Evolutionary conservation across 2,113 vertebrate species (phyloP), one percentile per base, ranked within the genome.

Genomic region (Rhagologus leucostigma): DNA sequence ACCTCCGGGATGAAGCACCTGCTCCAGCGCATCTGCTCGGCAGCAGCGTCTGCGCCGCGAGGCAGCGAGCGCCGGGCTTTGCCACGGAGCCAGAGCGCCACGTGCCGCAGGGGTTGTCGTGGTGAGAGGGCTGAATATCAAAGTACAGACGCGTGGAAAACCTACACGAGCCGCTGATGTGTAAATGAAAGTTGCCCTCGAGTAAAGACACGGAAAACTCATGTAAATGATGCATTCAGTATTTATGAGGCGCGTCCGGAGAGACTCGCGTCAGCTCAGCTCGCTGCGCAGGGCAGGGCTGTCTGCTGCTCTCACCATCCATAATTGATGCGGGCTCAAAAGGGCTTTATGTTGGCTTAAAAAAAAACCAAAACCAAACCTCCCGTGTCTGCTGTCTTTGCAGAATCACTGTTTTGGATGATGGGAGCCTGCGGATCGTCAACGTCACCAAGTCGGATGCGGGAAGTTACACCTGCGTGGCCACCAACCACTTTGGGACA

Each of bases 401-500:
- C 98, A 99, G 99, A 93, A 96, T 99, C 91, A 98, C 97, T 1
- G 68, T 99, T 47, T 77, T 99, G 97, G 98, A 99, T 6, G 99
- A 98, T 13, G 99, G 99, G 39, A 99, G 98, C 93, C 99, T 99
- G 57, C 96, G 99, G n/a, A 99, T 99, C 91, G 96, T 98, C 94
- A 99, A 99, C 4, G 98, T 98, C 77, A 99, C 99, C 73, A 99
- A 99, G 70, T 91, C 98, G 0, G 99, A 99, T 1, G 98, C 98
- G 0, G 99, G 99, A 5, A 98, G 98, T 65, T 99, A 99, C 97
- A 99, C 99, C 15, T 99, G 99, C 10, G 93, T 98, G 52, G 99
- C 99, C 30, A 98, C 98, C 33, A 99, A 99, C 98, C 98, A 99
- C 97, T 99, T 99, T 10, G 99, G 99, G 10, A 98, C 98, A 7